Percentiles rank a stretch among this genome's conserved stretches.
Conservation (phyloP, 2,797 vertebrate genomes). For the Ctenosaura bakeri region DNA sequence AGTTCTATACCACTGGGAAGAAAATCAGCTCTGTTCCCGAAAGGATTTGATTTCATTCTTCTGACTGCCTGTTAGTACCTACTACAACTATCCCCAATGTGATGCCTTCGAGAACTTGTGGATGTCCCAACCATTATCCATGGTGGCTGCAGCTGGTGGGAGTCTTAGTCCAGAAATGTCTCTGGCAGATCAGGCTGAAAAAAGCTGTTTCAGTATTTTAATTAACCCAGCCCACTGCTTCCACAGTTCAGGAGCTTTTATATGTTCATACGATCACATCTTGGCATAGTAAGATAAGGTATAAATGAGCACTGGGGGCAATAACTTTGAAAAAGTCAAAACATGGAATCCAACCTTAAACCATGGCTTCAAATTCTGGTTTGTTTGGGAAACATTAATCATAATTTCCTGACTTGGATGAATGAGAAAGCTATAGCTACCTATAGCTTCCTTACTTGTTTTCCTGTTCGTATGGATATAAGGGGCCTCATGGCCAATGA, state of each 20-base stretch:
- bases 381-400: background rate
- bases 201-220: background rate
- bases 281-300: too few relatives aligned
- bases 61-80: too few relatives aligned
- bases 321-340: too few relatives aligned
- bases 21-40: background rate
- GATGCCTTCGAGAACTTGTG: background rate
- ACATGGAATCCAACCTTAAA: background rate
- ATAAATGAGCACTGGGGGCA: too few relatives aligned
- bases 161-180: too few relatives aligned
- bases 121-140: background rate
- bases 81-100: background rate
- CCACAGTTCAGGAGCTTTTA: background rate
- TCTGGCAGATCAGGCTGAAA: too few relatives aligned
- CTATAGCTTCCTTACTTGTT: background rate
- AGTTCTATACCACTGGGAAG: background rate
- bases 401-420: background rate
- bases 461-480: background rate
- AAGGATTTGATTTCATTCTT: too few relatives aligned
- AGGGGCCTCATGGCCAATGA: too few relatives aligned
- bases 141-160: background rate
- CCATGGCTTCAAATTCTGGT: background rate
- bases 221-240: background rate
- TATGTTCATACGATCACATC: too few relatives aligned
- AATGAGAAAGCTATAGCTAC: background rate